Conservation (phyloP, 1,140 invertebrate species). For the Holotrichia oblita region DNA sequence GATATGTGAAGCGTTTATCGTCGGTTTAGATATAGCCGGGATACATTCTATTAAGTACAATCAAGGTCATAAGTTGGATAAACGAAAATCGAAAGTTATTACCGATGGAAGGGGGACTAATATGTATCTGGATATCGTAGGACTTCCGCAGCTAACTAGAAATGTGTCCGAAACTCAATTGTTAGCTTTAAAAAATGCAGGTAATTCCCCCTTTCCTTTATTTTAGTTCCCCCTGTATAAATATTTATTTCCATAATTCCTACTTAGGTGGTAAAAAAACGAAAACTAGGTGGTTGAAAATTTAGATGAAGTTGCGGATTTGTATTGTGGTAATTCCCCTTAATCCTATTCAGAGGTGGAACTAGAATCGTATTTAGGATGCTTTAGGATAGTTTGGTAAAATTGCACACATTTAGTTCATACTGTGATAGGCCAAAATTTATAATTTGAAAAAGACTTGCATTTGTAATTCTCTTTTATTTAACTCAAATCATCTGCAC, state of each 20-base stretch:
- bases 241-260: not conserved
- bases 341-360: too few relatives aligned
- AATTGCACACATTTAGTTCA: too few relatives aligned
- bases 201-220: slow-evolving; percentile 64
- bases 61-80: slow-evolving; percentile 75
- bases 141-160: slow-evolving; percentile 67
- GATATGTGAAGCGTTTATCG: slow-evolving; percentile 86
- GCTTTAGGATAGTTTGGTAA: too few relatives aligned
- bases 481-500: too few relatives aligned
- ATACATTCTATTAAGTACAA: slow-evolving; percentile 70
- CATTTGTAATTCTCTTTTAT: too few relatives aligned
- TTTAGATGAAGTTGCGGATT: too few relatives aligned
- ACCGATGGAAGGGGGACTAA: slow-evolving; percentile 63
- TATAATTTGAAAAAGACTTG: too few relatives aligned
- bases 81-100: slow-evolving; percentile 76
- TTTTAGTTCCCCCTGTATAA: too few relatives aligned
- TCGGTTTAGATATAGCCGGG: slow-evolving; percentile 78
- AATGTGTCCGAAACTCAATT: slow-evolving; percentile 75
- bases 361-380: too few relatives aligned
- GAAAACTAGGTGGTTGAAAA: not conserved
- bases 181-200: slow-evolving; percentile 69
- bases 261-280: not conserved
- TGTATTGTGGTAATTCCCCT: too few relatives aligned
- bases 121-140: slow-evolving; percentile 65
- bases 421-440: too few relatives aligned